Base-by-base conservation (phyloP, 2,888 invertebrate species). In the Eristalinus sepulchralis region DNA sequence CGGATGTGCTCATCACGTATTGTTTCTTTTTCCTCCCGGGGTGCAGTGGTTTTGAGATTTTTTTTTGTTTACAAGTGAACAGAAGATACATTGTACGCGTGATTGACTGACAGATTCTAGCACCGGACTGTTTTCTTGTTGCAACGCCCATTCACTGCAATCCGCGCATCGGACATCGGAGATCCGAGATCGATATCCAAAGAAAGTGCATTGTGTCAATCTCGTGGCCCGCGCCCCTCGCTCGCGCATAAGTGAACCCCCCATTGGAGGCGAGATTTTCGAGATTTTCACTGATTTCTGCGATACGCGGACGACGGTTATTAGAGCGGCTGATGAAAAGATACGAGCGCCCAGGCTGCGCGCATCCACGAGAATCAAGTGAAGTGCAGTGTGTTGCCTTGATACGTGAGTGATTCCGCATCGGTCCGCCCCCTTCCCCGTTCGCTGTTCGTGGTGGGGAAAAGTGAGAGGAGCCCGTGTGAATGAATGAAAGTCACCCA, bases 181-280 rank as follows among this genome's bases (percentile, higher is more conserved):
- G 47, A 47, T 47, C 17, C 17, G 17, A 17, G 47, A 47, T 47
- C 47, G 47, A 47, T 47, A 72, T 64, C 64, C 31, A 83, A 78
- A 82, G 86, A 86, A 86, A 86, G 86, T 86, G 77, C 82, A 78
- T 77, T 77, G 71, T 66, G 86, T 86, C 86, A 82, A 86, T 86
- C 83, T 64, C 17, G n/a, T n/a, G 13, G 36, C n/a, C 1, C 17
- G 17, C 2, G 4, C 0, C 39, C 3, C 2, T 39, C 39, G n/a
- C 2, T 13, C 39, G 11, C 13, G 27, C 31, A 24, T 67, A 76
- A 67, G 59, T 55, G 80, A 70, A 80, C 71, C 80, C 59, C 71
- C 80, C 59, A 20, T 70, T 22, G 67, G 62, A 83, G 68, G 47
- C 57, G 62, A 13, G 73, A 5, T n/a, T n/a, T n/a, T n/a, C 27